Conservation (phyloP, 2,888 invertebrate species). For the Phortica magna region DNA sequence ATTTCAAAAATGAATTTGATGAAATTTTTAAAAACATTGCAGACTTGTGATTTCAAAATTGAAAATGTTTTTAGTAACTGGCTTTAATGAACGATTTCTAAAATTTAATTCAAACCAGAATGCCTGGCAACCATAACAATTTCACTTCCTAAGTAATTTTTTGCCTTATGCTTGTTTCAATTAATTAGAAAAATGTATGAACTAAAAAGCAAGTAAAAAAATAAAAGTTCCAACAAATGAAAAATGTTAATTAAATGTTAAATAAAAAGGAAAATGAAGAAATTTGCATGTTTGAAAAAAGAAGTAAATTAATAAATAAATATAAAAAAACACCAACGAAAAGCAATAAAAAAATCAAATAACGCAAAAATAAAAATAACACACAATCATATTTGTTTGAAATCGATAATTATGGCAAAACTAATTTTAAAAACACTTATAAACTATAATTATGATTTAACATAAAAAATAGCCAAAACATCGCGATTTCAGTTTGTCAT, state of each 20-base stretch:
- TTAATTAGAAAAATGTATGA: conserved; percentile 30
- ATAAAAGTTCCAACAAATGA: conserved; percentile 9
- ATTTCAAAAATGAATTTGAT: background rate
- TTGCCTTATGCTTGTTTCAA: conserved; percentile 55
- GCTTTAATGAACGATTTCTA: too few relatives aligned
- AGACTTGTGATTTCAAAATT: background rate
- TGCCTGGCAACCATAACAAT: conserved; percentile 34
- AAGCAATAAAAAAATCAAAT: conserved; percentile 24
- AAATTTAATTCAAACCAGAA: background rate
- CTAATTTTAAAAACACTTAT: background rate
- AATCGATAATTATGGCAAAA: conserved; percentile 2
- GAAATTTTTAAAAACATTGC: conserved; percentile 11
- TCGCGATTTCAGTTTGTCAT: background rate
- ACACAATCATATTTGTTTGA: background rate
- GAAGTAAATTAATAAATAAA: conserved; percentile 3
- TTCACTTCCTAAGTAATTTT: conserved; percentile 54
- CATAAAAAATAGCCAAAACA: too few relatives aligned
- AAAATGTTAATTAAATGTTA: conserved; percentile 27
- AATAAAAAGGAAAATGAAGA: background rate
- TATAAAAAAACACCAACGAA: conserved; percentile 8
- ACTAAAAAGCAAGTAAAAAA: conserved; percentile 26
- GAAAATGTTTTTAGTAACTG: background rate
- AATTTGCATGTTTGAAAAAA: conserved; percentile 14
- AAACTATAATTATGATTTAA: too few relatives aligned
- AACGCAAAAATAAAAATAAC: conserved; percentile 18